Evolutionary conservation across 2,888 invertebrate genomes (phyloP).

Genomic region (Drosophila niveifrons): DNA sequence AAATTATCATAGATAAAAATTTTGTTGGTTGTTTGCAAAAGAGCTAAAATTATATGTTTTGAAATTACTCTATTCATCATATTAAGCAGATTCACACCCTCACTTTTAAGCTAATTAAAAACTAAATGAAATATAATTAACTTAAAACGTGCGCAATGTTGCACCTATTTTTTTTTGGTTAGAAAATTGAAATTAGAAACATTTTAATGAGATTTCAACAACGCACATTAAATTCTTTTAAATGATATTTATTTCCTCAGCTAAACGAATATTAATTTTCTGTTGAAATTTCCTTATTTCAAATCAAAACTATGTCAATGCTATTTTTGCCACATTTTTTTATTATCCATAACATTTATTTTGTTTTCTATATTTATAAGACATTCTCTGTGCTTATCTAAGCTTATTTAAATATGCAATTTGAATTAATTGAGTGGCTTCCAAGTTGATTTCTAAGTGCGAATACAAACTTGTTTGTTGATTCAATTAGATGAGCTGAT

Average conservation of each 20-base stretch:
- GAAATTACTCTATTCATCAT: too few species aligned
- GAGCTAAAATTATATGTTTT: too few species aligned
- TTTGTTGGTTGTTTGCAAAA: too few species aligned
- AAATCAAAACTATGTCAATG: constrained; percentile 47
- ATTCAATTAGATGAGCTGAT: not conserved
- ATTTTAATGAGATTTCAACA: not conserved
- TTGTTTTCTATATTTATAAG: constrained; percentile 12
- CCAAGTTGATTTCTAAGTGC: constrained; percentile 2
- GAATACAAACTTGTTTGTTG: constrained; percentile 1
- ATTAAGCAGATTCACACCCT: not conserved
- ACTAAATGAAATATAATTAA: not conserved
- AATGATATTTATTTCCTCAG: not conserved
- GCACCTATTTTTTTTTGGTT: not conserved
- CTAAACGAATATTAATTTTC: not conserved
- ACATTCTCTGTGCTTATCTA: constrained; percentile 3
- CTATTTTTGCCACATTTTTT: constrained; percentile 7
- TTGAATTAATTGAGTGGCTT: constrained; percentile 6
- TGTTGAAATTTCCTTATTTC: constrained; percentile 33
- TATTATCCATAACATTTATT: not conserved
- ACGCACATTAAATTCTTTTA: not conserved
- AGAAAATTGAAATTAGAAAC: not conserved
- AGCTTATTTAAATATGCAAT: constrained; percentile 8
- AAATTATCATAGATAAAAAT: too few species aligned
- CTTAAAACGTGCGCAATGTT: not conserved
- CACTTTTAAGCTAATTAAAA: not conserved